Conservation (phyloP, 2,113 vertebrate genomes). For the Tetrao urogallus region DNA sequence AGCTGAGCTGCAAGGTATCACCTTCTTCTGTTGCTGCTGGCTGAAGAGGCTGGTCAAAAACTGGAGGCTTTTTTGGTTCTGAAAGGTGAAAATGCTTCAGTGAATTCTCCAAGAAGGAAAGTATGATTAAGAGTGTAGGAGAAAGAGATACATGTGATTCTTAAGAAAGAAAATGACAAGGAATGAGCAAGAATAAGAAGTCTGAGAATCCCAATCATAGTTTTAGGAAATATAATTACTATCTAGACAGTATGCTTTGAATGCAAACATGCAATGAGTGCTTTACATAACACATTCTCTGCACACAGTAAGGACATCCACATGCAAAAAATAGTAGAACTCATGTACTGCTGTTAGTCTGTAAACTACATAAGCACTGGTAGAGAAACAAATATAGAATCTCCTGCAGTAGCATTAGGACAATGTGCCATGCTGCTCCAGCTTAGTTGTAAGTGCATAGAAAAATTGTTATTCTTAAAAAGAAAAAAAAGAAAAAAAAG, state of each 20-base stretch:
- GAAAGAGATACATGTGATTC: not conserved
- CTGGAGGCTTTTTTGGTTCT: slow-evolving; percentile 91
- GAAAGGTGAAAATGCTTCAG: slow-evolving; percentile 61
- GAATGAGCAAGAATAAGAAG: not conserved
- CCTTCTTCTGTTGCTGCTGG: slow-evolving; percentile 84
- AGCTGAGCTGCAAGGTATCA: slow-evolving; percentile 85
- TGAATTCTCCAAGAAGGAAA: slow-evolving; percentile 15
- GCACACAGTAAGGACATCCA: not conserved
- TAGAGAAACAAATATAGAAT: not conserved
- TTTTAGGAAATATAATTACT: not conserved
- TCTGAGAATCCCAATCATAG: not conserved
- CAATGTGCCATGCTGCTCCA: not conserved
- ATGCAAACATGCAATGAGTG: not conserved
- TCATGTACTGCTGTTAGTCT: not conserved
- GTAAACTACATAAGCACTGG: not conserved
- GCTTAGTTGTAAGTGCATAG: not conserved
- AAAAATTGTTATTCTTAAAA: not conserved
- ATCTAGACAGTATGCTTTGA: not conserved
- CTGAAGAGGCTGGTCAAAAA: slow-evolving; percentile 90
- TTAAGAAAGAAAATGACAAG: not conserved
- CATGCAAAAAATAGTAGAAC: not conserved
- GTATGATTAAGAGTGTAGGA: not conserved
- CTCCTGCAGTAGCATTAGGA: not conserved
- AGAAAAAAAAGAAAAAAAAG: not conserved
- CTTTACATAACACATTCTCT: not conserved